Base-by-base conservation (phyloP, 2,888 invertebrate genomes). In the Hirtodrosophila confusa region DNA sequence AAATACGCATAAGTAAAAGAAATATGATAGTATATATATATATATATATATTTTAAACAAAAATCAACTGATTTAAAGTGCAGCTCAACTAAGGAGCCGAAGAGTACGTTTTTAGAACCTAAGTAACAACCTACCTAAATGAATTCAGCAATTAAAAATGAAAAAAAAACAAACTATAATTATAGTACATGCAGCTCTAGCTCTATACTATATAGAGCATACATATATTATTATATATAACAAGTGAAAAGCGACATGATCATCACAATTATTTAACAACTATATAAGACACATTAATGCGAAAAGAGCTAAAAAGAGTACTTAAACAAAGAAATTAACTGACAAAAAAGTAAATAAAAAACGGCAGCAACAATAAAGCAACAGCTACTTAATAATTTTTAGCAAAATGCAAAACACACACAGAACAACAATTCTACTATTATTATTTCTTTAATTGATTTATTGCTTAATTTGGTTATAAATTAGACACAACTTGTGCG, bases 41-140 rank as follows among this genome's bases (percentile, higher is more conserved):
- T 69, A 61, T 69, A 78, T 66, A 69, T 73, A 70, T 75, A 80
- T 78, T 78, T 78, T 71, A 86, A 86, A 48, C 56, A 67, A 70
- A 64, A 56, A 82, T 61, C 78, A 80, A 86, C 86, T 82, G 86
- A 80, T 71, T 71, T 6, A 57, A 85, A 78, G 53, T 80, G 78
- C 67, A 71, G 78, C 78, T 78, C 78, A 78, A 78, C 45, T 77
- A 73, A 56, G 49, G 39, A 65, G 66, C 64, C 29, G 27, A 55
- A 23, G 17, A 35, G 33, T 53, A 80, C 44, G 80, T 87, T 85
- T 86, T 75, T 88, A 88, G 86, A 56, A 39, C 75, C 75, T 87
- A 84, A 86, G 84, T 86, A 86, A 86, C 79, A 87, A 84, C 83
- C 86, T 84, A 84, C 83, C 88, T 86, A 84, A 86, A 85, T 63